Conservation (phyloP, 2,113 vertebrate species). For the Rhynchopsitta pachyrhyncha region DNA sequence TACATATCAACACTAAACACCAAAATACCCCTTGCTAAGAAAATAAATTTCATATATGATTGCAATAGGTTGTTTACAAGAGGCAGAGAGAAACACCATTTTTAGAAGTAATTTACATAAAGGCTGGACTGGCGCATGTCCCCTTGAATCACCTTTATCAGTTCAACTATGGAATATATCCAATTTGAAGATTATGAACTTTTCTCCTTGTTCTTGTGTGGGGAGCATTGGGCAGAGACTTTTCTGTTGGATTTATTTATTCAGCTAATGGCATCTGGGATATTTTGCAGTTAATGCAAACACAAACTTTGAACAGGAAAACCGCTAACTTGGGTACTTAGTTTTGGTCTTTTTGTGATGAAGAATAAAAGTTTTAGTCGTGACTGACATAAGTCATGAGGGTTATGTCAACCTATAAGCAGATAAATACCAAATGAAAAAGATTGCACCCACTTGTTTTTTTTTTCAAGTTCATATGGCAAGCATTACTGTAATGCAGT, state of each 20-base stretch:
- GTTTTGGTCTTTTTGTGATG: background rate
- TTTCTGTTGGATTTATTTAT: background rate
- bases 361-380: background rate
- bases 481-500: background rate
- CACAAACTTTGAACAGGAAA: background rate
- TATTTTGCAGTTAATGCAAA: background rate
- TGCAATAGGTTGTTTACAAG: background rate
- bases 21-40: background rate
- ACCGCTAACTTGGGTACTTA: background rate
- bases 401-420: background rate
- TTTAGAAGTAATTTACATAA: background rate
- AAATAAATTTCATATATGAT: background rate
- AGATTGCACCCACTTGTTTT: background rate
- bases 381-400: background rate
- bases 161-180: background rate
- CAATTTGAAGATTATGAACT: background rate
- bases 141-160: background rate
- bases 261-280: background rate
- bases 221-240: rapidly evolving
- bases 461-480: background rate
- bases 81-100: background rate
- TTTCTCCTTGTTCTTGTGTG: background rate
- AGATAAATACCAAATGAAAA: background rate
- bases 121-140: background rate
- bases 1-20: background rate